Percentiles rank a stretch among this genome's conserved stretches.
Conservation (phyloP, 2,888 invertebrate species). For the Hermodice carunculata region DNA sequence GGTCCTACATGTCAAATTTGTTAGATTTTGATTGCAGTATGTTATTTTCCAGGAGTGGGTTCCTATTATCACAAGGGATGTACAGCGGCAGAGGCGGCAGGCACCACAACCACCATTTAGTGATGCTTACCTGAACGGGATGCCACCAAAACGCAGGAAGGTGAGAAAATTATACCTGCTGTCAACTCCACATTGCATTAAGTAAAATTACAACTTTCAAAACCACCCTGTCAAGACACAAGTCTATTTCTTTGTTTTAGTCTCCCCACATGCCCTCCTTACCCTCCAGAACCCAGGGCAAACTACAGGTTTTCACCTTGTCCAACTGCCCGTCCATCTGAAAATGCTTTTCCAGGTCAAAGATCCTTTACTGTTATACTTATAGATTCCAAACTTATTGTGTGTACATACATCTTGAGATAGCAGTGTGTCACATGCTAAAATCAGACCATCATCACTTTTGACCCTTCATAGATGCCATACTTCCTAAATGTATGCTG, state of each 20-base stretch:
- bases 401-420: too few species aligned
- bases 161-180: slow-evolving; percentile 70
- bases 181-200: too few species aligned
- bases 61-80: slow-evolving; percentile 87
- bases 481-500: too few species aligned
- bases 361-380: too few species aligned
- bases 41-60: slow-evolving; percentile 79
- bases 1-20: too few species aligned
- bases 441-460: too few species aligned
- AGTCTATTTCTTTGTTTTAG: neutral
- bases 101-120: slow-evolving; percentile 78
- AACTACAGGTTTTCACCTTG: neutral
- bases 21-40: neutral
- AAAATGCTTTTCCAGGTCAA: neutral
- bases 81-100: slow-evolving; percentile 79
- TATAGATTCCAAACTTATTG: too few species aligned
- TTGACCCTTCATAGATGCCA: too few species aligned
- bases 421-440: too few species aligned
- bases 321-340: neutral
- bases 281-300: neutral
- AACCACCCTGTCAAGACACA: neutral
- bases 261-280: neutral
- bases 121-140: slow-evolving; percentile 90
- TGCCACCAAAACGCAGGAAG: slow-evolving; percentile 90
- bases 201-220: too few species aligned